Evolutionary conservation across 1,140 invertebrate species (phyloP).

Genomic region (Solenopsis fugax): DNA sequence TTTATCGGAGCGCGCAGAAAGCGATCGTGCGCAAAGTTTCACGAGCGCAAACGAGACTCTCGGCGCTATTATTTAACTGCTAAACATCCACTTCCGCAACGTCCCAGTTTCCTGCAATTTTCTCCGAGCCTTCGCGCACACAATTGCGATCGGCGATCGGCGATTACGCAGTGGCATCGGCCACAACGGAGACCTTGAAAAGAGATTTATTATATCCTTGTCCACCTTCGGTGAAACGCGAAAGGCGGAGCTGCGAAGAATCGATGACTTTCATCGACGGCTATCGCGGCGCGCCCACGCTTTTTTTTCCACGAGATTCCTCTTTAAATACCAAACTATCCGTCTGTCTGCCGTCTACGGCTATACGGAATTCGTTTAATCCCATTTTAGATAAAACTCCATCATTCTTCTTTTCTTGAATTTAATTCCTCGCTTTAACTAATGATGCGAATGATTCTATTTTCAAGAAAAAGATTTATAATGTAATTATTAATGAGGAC

Average conservation of each 20-base stretch:
- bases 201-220: conserved; percentile 60
- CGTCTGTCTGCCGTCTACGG: conserved; percentile 24
- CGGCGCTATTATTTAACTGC: conserved; percentile 45
- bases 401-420: not conserved
- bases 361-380: not conserved
- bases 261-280: conserved; percentile 69
- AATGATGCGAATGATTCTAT: no score
- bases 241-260: conserved; percentile 64
- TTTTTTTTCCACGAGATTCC: conserved; percentile 66
- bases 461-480: not conserved
- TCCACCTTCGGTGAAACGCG: conserved; percentile 61
- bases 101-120: conserved; percentile 43
- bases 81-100: conserved; percentile 50
- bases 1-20: conserved; percentile 50
- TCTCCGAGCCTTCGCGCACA: conserved; percentile 11
- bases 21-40: conserved; percentile 37
- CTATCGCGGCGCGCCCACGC: conserved; percentile 59
- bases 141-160: not conserved
- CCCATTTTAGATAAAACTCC: not conserved
- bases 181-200: conserved; percentile 59
- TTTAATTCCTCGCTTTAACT: not conserved
- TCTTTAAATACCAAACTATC: conserved; percentile 55
- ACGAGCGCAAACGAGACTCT: conserved; percentile 32
- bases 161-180: not conserved
- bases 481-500: not conserved